Base-by-base conservation (phyloP, 2,797 vertebrate species). In the Danio aesculapii region DNA sequence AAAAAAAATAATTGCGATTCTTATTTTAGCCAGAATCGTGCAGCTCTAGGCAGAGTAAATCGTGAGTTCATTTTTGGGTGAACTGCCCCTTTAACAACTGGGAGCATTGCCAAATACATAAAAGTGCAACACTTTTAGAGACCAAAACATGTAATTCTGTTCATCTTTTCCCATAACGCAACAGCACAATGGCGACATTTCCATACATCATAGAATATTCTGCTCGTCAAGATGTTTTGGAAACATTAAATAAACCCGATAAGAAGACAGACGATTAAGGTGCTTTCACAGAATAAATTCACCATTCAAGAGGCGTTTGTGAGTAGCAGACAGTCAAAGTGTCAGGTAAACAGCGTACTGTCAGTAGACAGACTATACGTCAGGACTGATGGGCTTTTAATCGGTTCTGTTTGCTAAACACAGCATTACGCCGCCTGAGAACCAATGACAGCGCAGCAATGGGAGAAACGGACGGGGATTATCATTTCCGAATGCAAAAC, bases 361-460 rank as follows among this genome's bases (percentile, higher is more conserved):
- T 63, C 3, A 67, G 55, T 19, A 61, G 17, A 59, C 70, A 73
- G 70, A 73, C 55, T 39, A 8, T 39, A 61, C 71, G 71, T 74
- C 71, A 74, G 71, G 19, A 61, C 55, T 21, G 55, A 61, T 47
- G 41, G 6, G 1, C 12, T 47, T 75, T 71, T 43, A 21, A 46
- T 16, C n/a, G 6, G 64, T 58, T 49, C 55, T 90, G 86, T 91
- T 92, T 92, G 86, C 75, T 89, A 91, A 91, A 92, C 87, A 91
- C 85, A 81, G 84, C 84, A 89, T 92, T 88, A 92, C 50, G 58
- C 76, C n/a, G 77, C 39, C 85, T 49, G 80, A 81, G 71, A 11
- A 80, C 63, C 55, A 83, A 86, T 84, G 88, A 85, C 86, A 88
- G 88, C 83, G 86, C 90, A 89, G 89, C 78, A 83, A 92, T 86